phyloP scores from a whole-genome alignment of 2,113 vertebrate species.

The Semicossyphus pulcher region DNA sequence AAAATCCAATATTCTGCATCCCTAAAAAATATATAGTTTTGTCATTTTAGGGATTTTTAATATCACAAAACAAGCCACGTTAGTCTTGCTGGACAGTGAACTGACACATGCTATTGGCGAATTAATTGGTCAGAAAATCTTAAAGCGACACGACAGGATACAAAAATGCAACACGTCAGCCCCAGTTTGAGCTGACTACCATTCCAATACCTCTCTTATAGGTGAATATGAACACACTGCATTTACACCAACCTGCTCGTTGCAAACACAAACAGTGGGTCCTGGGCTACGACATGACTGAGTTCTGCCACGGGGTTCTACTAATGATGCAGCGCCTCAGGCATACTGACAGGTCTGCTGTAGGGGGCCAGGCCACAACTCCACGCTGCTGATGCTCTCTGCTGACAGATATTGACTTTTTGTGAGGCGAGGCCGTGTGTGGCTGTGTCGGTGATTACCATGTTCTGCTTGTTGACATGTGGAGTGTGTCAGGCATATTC shows the following conservation, averaged over 20 bases:
- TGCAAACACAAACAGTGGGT: conserved; percentile 45
- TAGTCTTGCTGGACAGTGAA: not conserved
- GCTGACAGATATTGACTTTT: conserved; percentile 72
- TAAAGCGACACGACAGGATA: not conserved
- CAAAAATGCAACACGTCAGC: not conserved
- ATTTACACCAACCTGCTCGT: conserved; percentile 23
- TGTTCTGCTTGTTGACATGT: conserved; percentile 61
- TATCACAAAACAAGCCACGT: not conserved
- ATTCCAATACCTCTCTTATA: not conserved
- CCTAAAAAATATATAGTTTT: not conserved
- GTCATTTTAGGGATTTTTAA: not conserved
- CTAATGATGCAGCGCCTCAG: conserved; percentile 76
- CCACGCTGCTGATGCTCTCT: conserved; percentile 64
- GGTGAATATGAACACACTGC: conserved; percentile 14
- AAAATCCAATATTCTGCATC: too few species aligned
- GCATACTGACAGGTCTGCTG: conserved; percentile 72
- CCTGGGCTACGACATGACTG: conserved; percentile 44
- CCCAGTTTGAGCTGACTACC: not conserved
- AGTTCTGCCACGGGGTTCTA: conserved; percentile 65
- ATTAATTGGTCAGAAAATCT: not conserved
- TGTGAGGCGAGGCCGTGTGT: conserved; percentile 55
- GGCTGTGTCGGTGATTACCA: conserved; percentile 64
- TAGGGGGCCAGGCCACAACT: conserved; percentile 51
- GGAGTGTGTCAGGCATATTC: conserved; percentile 42
- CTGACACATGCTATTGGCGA: not conserved